Conservation (phyloP, 1,140 invertebrate genomes). For the Temnothorax nylanderi region DNA sequence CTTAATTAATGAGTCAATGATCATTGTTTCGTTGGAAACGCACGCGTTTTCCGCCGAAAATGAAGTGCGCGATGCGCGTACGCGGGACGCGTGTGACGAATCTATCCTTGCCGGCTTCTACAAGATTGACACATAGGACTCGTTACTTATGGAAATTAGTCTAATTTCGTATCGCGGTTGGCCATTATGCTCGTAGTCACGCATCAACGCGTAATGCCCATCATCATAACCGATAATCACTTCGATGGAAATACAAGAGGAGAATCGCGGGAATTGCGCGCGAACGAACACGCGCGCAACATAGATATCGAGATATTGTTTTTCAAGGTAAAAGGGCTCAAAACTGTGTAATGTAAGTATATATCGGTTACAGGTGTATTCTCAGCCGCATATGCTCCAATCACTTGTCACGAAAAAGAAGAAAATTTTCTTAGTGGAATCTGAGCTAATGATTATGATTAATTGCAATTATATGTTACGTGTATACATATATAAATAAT, state of each 20-base stretch:
- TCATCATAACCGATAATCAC: slow-evolving; percentile 58
- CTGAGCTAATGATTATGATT: not conserved
- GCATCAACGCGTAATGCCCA: slow-evolving; percentile 60
- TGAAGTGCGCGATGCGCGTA: not conserved
- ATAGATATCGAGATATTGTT: slow-evolving; percentile 49
- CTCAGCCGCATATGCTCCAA: not conserved
- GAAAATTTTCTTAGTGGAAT: not conserved
- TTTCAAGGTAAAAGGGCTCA: slow-evolving; percentile 19
- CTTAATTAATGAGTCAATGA: slow-evolving; percentile 76
- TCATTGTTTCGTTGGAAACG: slow-evolving; percentile 68
- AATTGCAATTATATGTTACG: not conserved
- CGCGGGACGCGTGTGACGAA: slow-evolving; percentile 54
- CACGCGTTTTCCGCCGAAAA: slow-evolving; percentile 69
- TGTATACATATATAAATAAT: not conserved
- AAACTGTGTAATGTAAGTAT: slow-evolving; percentile 13
- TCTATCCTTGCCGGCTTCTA: slow-evolving; percentile 44
- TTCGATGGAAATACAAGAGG: slow-evolving; percentile 64
- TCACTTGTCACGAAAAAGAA: not conserved
- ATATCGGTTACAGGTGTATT: not conserved
- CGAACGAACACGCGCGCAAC: slow-evolving; percentile 9
- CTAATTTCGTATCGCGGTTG: slow-evolving; percentile 57
- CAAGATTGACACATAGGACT: slow-evolving; percentile 40
- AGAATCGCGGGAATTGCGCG: slow-evolving; percentile 62
- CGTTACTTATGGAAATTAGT: slow-evolving; percentile 69
- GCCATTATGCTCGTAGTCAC: slow-evolving; percentile 50